These are phyloP conservation scores for Zingel zingel DNA, from an alignment of 2,113 vertebrate genomes.

Conservation along the genomic window DNA sequence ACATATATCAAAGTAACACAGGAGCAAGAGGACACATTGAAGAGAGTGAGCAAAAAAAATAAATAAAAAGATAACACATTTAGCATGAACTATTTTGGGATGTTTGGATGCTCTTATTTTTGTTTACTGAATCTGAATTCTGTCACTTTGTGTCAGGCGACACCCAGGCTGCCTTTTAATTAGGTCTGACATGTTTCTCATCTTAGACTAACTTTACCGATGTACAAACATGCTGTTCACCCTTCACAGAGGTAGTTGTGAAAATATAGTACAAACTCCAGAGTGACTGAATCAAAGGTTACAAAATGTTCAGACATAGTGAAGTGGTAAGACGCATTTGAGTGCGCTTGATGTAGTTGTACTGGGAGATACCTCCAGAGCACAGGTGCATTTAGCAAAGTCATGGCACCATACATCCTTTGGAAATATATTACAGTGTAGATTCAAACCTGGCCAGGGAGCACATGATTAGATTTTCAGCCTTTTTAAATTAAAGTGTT, in stretches of 20 bases:
- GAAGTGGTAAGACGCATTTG: conserved; percentile 47
- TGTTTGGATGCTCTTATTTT: conserved; percentile 81
- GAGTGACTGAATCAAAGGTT: conserved; percentile 82
- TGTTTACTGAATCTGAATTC: conserved; percentile 78
- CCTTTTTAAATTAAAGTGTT: background rate
- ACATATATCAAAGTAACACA: conserved; percentile 84
- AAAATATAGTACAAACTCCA: conserved; percentile 78
- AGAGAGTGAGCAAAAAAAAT: conserved; percentile 43
- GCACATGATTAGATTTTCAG: background rate
- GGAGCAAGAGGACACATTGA: conserved; percentile 76
- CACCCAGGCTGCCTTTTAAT: conserved; percentile 75
- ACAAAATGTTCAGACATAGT: conserved; percentile 81
- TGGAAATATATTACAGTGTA: conserved; percentile 7
- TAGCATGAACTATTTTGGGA: conserved; percentile 81
- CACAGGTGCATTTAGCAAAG: conserved; percentile 43
- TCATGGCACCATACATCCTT: background rate
- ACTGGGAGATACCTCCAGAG: conserved; percentile 19
- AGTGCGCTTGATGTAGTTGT: conserved; percentile 28
- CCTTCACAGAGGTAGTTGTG: conserved; percentile 80
- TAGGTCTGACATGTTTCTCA: conserved; percentile 81
- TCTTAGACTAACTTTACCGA: conserved; percentile 80
- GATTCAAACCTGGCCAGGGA: background rate
- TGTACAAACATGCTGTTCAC: conserved; percentile 81
- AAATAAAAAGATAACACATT: conserved; percentile 59
- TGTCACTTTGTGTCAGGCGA: conserved; percentile 81